phyloP scores from a whole-genome alignment of 2,888 invertebrate species.

The Leptinotarsa juncta region DNA sequence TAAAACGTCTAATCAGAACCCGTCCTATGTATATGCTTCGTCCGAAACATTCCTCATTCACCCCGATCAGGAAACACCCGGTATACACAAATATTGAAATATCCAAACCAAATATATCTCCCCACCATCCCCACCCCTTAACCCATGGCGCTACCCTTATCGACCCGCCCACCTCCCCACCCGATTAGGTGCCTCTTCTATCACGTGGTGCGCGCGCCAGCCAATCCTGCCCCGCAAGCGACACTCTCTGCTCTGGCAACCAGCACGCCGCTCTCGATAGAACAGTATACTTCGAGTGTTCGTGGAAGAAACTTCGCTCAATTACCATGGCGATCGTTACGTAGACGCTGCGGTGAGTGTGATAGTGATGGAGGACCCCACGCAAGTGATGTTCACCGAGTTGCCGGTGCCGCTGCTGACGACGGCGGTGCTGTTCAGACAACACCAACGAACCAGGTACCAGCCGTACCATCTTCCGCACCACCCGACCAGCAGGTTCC shows the following conservation, averaged over 20 bases:
- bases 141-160: slow-evolving; percentile 22
- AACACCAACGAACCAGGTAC: slow-evolving; percentile 68
- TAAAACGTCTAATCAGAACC: no score
- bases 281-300: slow-evolving; percentile 62
- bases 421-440: slow-evolving; percentile 67
- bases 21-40: no score
- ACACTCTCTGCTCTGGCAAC: slow-evolving; percentile 56
- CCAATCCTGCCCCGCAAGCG: slow-evolving; percentile 61
- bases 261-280: slow-evolving; percentile 60
- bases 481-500: slow-evolving; percentile 70
- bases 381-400: slow-evolving; percentile 71
- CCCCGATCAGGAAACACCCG: no score
- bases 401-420: slow-evolving; percentile 70
- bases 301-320: slow-evolving; percentile 57
- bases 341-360: slow-evolving; percentile 61
- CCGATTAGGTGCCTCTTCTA: slow-evolving; percentile 10
- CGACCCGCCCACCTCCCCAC: not conserved
- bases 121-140: not conserved
- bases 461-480: slow-evolving; percentile 76
- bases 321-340: slow-evolving; percentile 57
- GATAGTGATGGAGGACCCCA: slow-evolving; percentile 69
- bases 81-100: not conserved
- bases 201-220: slow-evolving; percentile 69
- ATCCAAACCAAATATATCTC: not conserved
- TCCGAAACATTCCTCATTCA: no score